phyloP scores from a whole-genome alignment of 1,140 invertebrate genomes.

The Drosophila parvula region DNA sequence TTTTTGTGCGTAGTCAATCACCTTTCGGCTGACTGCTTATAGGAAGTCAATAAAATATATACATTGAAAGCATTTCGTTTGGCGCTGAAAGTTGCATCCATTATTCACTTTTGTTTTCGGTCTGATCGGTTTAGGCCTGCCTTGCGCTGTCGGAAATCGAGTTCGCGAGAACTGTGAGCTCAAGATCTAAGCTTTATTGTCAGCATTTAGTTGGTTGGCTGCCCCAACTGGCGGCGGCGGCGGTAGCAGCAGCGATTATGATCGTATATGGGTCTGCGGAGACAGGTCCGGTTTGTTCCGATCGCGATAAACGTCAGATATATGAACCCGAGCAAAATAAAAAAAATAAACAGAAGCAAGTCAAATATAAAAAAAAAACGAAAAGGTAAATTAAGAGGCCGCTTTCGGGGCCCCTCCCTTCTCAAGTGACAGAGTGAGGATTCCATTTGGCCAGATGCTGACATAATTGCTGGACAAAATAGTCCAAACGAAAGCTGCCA shows the following conservation, averaged over 20 bases:
- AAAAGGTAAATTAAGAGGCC: slow-evolving; percentile 33
- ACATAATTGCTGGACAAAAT: slow-evolving; percentile 46
- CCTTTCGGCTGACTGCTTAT: slow-evolving; percentile 71
- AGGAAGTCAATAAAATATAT: slow-evolving; percentile 72
- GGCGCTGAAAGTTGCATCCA: slow-evolving; percentile 57
- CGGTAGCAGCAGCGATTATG: slow-evolving; percentile 72
- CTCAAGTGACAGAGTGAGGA: slow-evolving; percentile 11
- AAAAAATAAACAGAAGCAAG: slow-evolving; percentile 59
- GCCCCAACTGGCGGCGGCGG: slow-evolving; percentile 27
- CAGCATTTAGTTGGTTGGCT: slow-evolving; percentile 41
- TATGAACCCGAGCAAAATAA: slow-evolving; percentile 59
- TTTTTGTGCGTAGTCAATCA: slow-evolving; percentile 72
- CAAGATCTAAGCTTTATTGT: slow-evolving; percentile 67
- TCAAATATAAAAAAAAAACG: slow-evolving; percentile 46
- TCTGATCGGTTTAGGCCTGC: slow-evolving; percentile 49
- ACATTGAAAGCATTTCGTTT: slow-evolving; percentile 56
- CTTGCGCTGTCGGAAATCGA: slow-evolving; percentile 75
- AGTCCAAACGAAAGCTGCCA: neutral
- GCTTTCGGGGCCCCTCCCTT: slow-evolving; percentile 31
- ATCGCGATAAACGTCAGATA: slow-evolving; percentile 78
- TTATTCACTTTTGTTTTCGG: slow-evolving; percentile 49
- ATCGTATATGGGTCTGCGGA: slow-evolving; percentile 73
- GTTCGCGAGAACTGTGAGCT: slow-evolving; percentile 66
- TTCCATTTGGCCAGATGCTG: slow-evolving; percentile 24
- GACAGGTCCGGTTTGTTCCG: slow-evolving; percentile 75